Evolutionary conservation across 2,113 vertebrate species (phyloP).

Genomic region (Peromyscus maniculatus): DNA sequence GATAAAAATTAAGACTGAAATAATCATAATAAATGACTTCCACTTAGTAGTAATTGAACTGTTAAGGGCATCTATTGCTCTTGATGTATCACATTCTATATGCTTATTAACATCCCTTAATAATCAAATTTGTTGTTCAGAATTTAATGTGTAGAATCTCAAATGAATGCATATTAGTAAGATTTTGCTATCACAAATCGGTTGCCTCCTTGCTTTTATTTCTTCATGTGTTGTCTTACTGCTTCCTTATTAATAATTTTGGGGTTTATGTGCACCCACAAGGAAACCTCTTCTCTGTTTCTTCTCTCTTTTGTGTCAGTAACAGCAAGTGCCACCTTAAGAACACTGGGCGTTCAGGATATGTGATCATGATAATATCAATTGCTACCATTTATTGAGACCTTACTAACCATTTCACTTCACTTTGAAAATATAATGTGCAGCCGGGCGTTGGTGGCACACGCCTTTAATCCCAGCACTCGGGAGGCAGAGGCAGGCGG

Average conservation of each 20-base stretch:
- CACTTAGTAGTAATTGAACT: neutral
- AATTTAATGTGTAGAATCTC: slow-evolving; percentile 38
- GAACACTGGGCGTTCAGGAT: neutral
- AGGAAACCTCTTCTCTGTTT: neutral
- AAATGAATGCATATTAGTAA: slow-evolving; percentile 10
- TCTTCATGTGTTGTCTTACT: neutral
- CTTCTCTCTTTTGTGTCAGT: slow-evolving; percentile 25
- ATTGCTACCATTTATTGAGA: slow-evolving; percentile 33
- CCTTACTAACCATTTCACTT: slow-evolving; percentile 42
- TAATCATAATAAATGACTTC: slow-evolving; percentile 33
- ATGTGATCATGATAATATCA: slow-evolving; percentile 29
- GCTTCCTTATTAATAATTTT: slow-evolving; percentile 15
- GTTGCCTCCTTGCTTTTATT: neutral
- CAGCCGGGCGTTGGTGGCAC: neutral
- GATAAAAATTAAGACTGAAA: neutral
- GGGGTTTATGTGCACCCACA: neutral
- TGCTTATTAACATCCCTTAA: slow-evolving; percentile 51
- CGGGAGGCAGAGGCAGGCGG: too few species aligned
- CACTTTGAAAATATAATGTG: neutral
- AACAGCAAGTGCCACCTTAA: neutral
- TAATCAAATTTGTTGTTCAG: slow-evolving; percentile 2
- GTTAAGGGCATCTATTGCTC: slow-evolving; percentile 16
- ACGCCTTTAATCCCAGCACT: too few species aligned
- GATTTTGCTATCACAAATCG: slow-evolving; percentile 13
- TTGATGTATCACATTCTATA: neutral